Evolutionary conservation across 2,113 vertebrate species (phyloP).

Genomic region (Chiloscyllium plagiosum): DNA sequence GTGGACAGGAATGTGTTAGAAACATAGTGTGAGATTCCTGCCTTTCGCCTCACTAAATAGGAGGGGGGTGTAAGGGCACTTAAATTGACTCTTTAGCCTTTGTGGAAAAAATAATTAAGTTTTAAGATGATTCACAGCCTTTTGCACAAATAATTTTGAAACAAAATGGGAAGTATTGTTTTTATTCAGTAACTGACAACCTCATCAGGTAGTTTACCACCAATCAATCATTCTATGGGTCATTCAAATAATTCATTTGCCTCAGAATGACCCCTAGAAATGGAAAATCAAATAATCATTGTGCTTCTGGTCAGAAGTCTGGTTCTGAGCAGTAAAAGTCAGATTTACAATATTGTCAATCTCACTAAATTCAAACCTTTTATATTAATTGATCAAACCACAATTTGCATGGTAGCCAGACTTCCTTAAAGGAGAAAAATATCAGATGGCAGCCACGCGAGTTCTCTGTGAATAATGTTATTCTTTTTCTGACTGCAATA

Average conservation of each 20-base stretch:
- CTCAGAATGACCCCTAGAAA: not conserved
- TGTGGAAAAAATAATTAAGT: not conserved
- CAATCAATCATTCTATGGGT: not conserved
- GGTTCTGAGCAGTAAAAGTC: slow-evolving; percentile 20
- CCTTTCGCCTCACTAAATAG: not conserved
- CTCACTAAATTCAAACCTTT: slow-evolving; percentile 21
- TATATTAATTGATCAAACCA: slow-evolving; percentile 35
- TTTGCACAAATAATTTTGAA: not conserved
- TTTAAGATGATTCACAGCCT: not conserved
- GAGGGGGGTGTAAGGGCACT: too few species aligned
- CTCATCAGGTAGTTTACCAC: slow-evolving; percentile 10
- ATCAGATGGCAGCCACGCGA: not conserved
- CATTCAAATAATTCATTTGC: slow-evolving; percentile 32
- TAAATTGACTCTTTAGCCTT: not conserved
- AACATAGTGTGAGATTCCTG: not conserved
- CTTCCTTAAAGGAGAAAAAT: not conserved
- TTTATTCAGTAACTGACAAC: not conserved
- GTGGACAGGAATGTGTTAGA: not conserved
- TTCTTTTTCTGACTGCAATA: not conserved
- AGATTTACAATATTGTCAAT: slow-evolving; percentile 33
- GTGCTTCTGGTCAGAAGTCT: slow-evolving; percentile 24
- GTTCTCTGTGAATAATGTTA: too few species aligned
- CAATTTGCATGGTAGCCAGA: not conserved
- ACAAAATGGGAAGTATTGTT: not conserved
- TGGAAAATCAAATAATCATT: slow-evolving; percentile 26